phyloP scores from a whole-genome alignment of 2,113 vertebrate species.

The Caloenas nicobarica region DNA sequence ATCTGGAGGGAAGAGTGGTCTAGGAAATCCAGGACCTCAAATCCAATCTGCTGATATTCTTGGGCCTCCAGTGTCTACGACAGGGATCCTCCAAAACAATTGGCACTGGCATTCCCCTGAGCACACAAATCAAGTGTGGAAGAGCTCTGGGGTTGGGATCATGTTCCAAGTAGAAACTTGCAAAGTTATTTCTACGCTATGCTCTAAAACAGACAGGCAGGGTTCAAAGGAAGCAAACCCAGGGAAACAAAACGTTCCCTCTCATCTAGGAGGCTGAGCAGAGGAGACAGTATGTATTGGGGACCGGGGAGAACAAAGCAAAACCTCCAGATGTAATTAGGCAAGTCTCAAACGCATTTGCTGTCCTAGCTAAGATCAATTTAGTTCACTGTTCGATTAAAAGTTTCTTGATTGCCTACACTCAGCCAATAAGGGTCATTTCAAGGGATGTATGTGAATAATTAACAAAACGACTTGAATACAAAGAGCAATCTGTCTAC shows the following conservation, averaged over 20 bases:
- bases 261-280: not conserved
- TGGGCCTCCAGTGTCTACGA: not conserved
- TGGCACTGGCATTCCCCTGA: not conserved
- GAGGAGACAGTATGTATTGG: not conserved
- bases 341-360: not conserved
- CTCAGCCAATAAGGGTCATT: not conserved
- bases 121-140: rapidly evolving
- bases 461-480: not conserved
- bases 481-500: not conserved
- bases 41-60: not conserved
- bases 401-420: not conserved
- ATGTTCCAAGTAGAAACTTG: not conserved
- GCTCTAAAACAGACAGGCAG: not conserved
- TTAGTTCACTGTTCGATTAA: conserved; percentile 34
- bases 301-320: not conserved
- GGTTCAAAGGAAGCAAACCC: not conserved
- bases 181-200: not conserved
- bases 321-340: not conserved
- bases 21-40: not conserved
- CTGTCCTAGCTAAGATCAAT: not conserved
- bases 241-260: not conserved
- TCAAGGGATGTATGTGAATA: not conserved
- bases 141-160: not conserved
- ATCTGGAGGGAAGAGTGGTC: not conserved
- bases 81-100: not conserved